Evolutionary conservation across 2,888 invertebrate species (phyloP).

Genomic region (Leptopilina myrica): DNA sequence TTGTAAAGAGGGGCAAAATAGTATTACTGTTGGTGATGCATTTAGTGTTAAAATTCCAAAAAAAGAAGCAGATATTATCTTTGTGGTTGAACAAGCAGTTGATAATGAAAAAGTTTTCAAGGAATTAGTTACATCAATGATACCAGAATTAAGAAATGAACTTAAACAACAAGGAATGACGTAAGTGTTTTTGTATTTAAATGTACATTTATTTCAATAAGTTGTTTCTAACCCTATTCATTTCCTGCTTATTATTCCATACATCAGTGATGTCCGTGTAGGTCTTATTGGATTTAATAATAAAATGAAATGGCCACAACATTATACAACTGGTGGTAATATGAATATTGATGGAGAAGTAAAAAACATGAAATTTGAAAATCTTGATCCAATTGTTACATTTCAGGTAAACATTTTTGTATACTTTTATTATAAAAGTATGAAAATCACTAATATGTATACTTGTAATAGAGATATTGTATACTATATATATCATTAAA

Average conservation of each 20-base stretch:
- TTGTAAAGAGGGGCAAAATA: slow-evolving; percentile 77
- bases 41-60: slow-evolving; percentile 83
- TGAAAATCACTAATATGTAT: too few species aligned
- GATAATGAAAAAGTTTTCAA: slow-evolving; percentile 82
- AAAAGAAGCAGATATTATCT: slow-evolving; percentile 88
- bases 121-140: slow-evolving; percentile 81
- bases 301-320: slow-evolving; percentile 78
- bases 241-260: slow-evolving; percentile 55
- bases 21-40: slow-evolving; percentile 79
- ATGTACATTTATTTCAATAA: too few species aligned
- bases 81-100: slow-evolving; percentile 84
- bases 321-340: slow-evolving; percentile 80
- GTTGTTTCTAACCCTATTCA: neutral
- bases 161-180: slow-evolving; percentile 82
- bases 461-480: too few species aligned
- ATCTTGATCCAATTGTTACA: slow-evolving; percentile 65
- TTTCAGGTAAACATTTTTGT: slow-evolving; percentile 57
- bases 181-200: slow-evolving; percentile 71
- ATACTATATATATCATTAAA: too few species aligned
- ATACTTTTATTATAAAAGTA: neutral
- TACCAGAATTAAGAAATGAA: slow-evolving; percentile 80
- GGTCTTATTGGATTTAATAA: slow-evolving; percentile 81
- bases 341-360: slow-evolving; percentile 78
- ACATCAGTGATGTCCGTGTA: slow-evolving; percentile 79
- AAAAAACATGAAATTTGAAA: slow-evolving; percentile 72